Evolutionary conservation across 2,797 vertebrate species (phyloP).

Genomic region (Neosalanx taihuensis): DNA sequence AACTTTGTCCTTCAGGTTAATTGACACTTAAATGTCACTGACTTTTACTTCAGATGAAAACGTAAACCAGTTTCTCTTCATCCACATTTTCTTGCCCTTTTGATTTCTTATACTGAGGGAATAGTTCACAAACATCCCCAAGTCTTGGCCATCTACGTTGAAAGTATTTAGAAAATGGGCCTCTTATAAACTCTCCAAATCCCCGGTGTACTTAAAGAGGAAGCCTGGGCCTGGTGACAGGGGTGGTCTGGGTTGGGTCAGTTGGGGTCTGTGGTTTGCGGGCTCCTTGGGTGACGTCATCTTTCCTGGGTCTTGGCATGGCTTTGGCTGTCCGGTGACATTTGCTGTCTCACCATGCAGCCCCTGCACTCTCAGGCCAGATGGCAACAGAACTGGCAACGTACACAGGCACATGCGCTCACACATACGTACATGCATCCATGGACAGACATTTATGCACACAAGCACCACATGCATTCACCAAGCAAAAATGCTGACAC

Average conservation of each 20-base stretch:
- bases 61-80: conserved; percentile 33
- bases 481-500: neutral
- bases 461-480: conserved; percentile 21
- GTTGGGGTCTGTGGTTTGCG: conserved; percentile 29
- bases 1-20: conserved; percentile 43
- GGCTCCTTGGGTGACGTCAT: conserved; percentile 64
- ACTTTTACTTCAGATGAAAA: conserved; percentile 41
- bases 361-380: conserved; percentile 69
- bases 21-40: conserved; percentile 51
- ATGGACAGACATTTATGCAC: conserved; percentile 12
- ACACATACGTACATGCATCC: neutral
- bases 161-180: neutral
- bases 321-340: conserved; percentile 64
- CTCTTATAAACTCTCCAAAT: neutral
- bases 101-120: conserved; percentile 20
- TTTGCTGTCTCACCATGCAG: conserved; percentile 73
- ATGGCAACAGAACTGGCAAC: conserved; percentile 56
- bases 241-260: conserved; percentile 26
- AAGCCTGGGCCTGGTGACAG: conserved; percentile 21
- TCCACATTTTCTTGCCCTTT: conserved; percentile 34
- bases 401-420: conserved; percentile 42
- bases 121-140: conserved; percentile 32
- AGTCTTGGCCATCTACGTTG: conserved; percentile 15
- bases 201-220: neutral
- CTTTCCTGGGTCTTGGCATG: conserved; percentile 57